Base-by-base conservation (phyloP, 2,888 invertebrate species). In the Pammene aurita region DNA sequence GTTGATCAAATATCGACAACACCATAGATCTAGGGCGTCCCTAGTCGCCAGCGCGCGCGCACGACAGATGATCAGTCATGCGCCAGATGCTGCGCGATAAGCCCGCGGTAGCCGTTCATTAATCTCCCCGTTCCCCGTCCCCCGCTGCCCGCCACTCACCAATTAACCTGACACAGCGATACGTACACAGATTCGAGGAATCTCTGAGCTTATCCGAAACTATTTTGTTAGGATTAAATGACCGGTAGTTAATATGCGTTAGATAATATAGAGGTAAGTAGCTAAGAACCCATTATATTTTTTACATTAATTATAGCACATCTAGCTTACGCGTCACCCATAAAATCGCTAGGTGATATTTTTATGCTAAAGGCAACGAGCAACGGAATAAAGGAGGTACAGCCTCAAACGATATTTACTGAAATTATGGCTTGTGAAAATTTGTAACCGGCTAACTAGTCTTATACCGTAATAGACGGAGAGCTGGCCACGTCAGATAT, bases 31-130 rank as follows among this genome's bases (percentile, higher is more conserved):
- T 35, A 18, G 26, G 55, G n/a, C 87, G 77, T 78, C 87, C 80
- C 89, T 88, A 84, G 70, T 72, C 70, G 75, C 76, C 78, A 81
- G 84, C 85, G 87, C 90, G 90, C 90, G 89, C 87, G 87, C 90
- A 91, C 89, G 92, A 92, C 92, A 91, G 92, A 92, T 92, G 91
- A 92, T 92, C 92, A 91, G 87, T 92, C 92, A 92, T 91, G 90
- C 89, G 90, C 92, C 85, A 86, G 92, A 92, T 92, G 88, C 86
- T 84, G 86, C 86, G 77, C 82, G 91, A 92, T 92, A 92, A 91
- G 89, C 82, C 83, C 78, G 87, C 91, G 82, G 92, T 92, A 91
- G 91, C 92, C 87, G 87, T 91, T 92, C 92, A 92, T 92, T 92
- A 92, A 92, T 92, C 92, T 92, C 82, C 89, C 87, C 86, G 87